phyloP scores from a whole-genome alignment of 2,888 invertebrate genomes.

The Cephus runcator region DNA sequence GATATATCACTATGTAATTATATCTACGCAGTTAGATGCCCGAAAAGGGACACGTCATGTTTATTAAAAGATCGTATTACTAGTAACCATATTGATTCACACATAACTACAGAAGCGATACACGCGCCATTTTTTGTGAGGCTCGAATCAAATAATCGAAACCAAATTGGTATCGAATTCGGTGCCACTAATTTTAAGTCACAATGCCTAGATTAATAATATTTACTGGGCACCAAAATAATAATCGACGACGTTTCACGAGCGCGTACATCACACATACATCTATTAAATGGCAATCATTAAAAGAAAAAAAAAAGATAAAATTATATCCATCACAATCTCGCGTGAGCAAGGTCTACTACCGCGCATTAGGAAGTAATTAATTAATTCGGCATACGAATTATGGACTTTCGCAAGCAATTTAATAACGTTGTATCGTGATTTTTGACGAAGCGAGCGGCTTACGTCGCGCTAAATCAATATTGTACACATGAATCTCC shows the following conservation, averaged over 20 bases:
- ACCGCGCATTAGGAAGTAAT: neutral
- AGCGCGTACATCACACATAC: neutral
- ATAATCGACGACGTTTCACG: neutral
- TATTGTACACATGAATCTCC: neutral
- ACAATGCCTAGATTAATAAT: neutral
- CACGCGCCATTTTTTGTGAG: neutral
- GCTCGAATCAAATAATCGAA: neutral
- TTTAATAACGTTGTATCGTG: neutral
- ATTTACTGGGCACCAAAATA: neutral
- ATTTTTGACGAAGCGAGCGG: neutral
- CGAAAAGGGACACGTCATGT: conserved; percentile 25
- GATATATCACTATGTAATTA: conserved; percentile 16
- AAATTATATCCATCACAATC: neutral
- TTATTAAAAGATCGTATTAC: conserved; percentile 17
- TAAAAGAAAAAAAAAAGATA: neutral
- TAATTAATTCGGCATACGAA: neutral
- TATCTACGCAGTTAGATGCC: conserved; percentile 22
- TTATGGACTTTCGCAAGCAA: neutral
- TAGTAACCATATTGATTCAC: conserved; percentile 3
- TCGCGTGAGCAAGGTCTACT: neutral
- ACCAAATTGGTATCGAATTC: neutral
- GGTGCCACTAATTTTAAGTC: neutral
- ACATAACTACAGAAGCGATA: conserved; percentile 4
- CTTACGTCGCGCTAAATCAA: neutral
- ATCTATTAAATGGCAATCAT: neutral